phyloP scores from a whole-genome alignment of 2,797 vertebrate species.

The Thalassophryne amazonica region DNA sequence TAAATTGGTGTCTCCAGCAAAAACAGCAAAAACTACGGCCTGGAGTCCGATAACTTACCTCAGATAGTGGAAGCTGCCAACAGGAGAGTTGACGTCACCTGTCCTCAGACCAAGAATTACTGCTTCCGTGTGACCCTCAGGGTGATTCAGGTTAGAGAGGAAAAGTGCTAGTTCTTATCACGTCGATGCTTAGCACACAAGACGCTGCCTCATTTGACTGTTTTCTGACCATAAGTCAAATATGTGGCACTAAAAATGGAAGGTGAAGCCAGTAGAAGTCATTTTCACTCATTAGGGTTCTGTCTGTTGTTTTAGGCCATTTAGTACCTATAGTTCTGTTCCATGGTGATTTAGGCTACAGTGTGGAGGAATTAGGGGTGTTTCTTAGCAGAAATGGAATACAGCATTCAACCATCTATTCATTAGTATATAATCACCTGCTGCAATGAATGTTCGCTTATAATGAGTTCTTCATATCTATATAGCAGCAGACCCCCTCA shows the following conservation, averaged over 20 bases:
- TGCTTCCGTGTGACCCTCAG: slow-evolving; percentile 44
- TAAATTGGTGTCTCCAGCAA: slow-evolving; percentile 23
- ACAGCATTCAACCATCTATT: no score
- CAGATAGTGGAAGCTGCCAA: slow-evolving; percentile 34
- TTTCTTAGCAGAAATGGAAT: no score
- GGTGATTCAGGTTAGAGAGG: slow-evolving; percentile 22
- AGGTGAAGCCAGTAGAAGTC: not conserved
- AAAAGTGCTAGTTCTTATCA: slow-evolving; percentile 33
- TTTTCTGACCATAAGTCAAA: slow-evolving; percentile 29
- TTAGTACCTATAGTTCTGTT: no score
- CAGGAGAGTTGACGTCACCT: slow-evolving; percentile 59
- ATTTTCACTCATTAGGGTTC: no score
- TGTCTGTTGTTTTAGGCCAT: no score
- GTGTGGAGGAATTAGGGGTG: no score
- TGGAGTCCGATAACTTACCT: slow-evolving; percentile 60
- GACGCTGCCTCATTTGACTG: slow-evolving; percentile 19
- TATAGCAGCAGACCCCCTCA: no score
- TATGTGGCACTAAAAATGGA: slow-evolving; percentile 22
- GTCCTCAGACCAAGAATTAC: slow-evolving; percentile 46
- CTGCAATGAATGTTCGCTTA: no score
- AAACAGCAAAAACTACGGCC: slow-evolving; percentile 44
- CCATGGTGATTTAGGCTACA: no score
- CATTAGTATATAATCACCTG: no score
- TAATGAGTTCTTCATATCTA: no score
- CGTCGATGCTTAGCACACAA: slow-evolving; percentile 2